These are phyloP conservation scores for Tragulus kanchil DNA, from an alignment of 2,113 vertebrate genomes.

Conservation along the genomic window DNA sequence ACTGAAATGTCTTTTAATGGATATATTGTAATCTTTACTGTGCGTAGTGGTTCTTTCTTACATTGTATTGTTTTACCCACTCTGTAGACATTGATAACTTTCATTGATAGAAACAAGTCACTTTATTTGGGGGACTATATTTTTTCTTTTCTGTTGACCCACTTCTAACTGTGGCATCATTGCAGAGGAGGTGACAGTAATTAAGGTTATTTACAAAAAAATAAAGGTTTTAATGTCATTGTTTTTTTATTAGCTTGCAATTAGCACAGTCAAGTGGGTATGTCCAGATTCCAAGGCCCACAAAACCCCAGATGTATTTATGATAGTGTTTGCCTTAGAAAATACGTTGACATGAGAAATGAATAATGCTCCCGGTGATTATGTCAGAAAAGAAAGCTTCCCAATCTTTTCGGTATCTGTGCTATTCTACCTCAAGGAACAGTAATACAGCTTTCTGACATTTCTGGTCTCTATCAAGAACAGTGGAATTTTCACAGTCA, in stretches of 20 bases:
- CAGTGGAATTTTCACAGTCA: conserved; percentile 60
- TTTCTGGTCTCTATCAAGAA: conserved; percentile 71
- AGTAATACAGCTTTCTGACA: conserved; percentile 64
- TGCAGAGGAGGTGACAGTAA: conserved; percentile 40
- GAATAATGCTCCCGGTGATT: conserved; percentile 59
- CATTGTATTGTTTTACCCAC: neutral
- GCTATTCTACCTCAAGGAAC: conserved; percentile 62
- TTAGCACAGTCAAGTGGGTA: conserved; percentile 57
- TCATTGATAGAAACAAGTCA: neutral
- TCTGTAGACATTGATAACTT: neutral
- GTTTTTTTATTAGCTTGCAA: neutral
- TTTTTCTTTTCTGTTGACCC: conserved; percentile 14
- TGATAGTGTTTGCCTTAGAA: conserved; percentile 60
- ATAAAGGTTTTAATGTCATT: conserved; percentile 43
- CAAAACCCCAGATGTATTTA: neutral
- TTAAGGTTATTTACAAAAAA: conserved; percentile 44
- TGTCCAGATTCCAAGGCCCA: conserved; percentile 26
- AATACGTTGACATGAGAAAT: neutral
- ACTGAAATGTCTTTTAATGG: conserved; percentile 48
- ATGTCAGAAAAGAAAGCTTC: conserved; percentile 41
- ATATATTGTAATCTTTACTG: conserved; percentile 31
- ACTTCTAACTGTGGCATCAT: neutral
- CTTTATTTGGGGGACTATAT: conserved; percentile 37
- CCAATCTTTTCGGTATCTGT: conserved; percentile 51
- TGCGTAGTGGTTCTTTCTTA: neutral